Evolutionary conservation across 2,888 invertebrate species (phyloP).

Genomic region (Odontocerum albicorne): DNA sequence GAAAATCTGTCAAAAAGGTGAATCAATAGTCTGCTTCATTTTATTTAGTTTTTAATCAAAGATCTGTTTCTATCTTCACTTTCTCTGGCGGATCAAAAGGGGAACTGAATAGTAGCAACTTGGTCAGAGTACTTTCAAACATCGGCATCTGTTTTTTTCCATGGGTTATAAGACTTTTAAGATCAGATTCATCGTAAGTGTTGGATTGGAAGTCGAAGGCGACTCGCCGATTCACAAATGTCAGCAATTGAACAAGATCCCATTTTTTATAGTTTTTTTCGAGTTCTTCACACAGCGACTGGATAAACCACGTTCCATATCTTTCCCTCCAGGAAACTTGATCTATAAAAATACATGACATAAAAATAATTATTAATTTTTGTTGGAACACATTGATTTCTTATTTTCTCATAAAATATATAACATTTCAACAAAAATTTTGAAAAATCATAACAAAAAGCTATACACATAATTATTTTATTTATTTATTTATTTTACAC

Average conservation of each 20-base stretch:
- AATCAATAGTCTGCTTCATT: too few species aligned
- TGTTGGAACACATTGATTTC: too few species aligned
- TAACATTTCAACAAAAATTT: too few species aligned
- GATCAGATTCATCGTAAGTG: slow-evolving; percentile 52
- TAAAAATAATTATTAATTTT: too few species aligned
- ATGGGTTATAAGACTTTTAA: slow-evolving; percentile 58
- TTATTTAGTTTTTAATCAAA: too few species aligned
- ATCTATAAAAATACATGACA: slow-evolving; percentile 54
- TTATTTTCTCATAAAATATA: too few species aligned
- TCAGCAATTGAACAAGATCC: slow-evolving; percentile 75
- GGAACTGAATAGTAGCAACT: slow-evolving; percentile 63
- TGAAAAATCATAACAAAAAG: too few species aligned
- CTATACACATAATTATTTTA: too few species aligned
- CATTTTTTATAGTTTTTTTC: slow-evolving; percentile 62
- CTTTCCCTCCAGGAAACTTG: slow-evolving; percentile 85
- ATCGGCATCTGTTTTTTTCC: slow-evolving; percentile 82
- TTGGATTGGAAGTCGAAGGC: slow-evolving; percentile 80
- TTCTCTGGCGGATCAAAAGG: too few species aligned
- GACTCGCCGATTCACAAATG: slow-evolving; percentile 71
- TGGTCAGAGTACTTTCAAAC: slow-evolving; percentile 76
- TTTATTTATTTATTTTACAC: too few species aligned
- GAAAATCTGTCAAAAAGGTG: too few species aligned
- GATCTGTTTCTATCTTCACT: too few species aligned
- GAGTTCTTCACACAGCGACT: slow-evolving; percentile 73
- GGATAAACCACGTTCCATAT: slow-evolving; percentile 86